Base-by-base conservation (phyloP, 1,140 invertebrate species). In the Ditylenchus dipsaci region DNA sequence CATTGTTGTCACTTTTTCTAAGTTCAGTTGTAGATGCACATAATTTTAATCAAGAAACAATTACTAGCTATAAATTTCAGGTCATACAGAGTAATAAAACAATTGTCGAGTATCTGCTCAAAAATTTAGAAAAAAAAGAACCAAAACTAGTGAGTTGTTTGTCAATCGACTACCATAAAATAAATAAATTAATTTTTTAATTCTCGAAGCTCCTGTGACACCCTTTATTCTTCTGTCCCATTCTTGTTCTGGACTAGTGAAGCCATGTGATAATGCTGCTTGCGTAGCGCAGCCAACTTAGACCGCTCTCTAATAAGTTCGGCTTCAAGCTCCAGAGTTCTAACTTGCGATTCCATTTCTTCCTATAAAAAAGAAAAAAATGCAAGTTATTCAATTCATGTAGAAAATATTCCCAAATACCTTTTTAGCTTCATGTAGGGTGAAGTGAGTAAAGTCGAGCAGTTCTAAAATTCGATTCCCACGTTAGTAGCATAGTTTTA, bases 381-480 rank as follows among this genome's bases (percentile, higher is more conserved):
- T 38, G 11, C 33, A 5, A 38, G 11, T 11, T 11, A 38, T 38
- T 38, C n/a, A n/a, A n/a, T n/a, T n/a, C n/a, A n/a, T n/a, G n/a
- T n/a, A n/a, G n/a, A n/a, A n/a, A n/a, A n/a, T 11, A 38, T 38
- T 38, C 11, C 11, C 11, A 11, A 3, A 38, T 38, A 38, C 33
- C 57, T 90, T 88, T 83, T 97, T 95, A 0, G 94, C 91, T 84
- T 95, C 91, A 82, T 96, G 94, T 62, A 97, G 86, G 62, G 90
- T 90, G 63, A 98, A 83, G 73, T 90, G 89, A 1, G 89, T 89
- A 77, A 96, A 90, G 84, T 97, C 93, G 72, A 95, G 86, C 68
- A 92, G 90, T 76, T 91, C 92, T 90, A 84, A 27, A 64, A 42
- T 67, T 3, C 23, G 15, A 17, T 21, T 53, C 33, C 33, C 33